Base-by-base conservation (phyloP, 2,113 vertebrate species). In the Sturnira hondurensis region DNA sequence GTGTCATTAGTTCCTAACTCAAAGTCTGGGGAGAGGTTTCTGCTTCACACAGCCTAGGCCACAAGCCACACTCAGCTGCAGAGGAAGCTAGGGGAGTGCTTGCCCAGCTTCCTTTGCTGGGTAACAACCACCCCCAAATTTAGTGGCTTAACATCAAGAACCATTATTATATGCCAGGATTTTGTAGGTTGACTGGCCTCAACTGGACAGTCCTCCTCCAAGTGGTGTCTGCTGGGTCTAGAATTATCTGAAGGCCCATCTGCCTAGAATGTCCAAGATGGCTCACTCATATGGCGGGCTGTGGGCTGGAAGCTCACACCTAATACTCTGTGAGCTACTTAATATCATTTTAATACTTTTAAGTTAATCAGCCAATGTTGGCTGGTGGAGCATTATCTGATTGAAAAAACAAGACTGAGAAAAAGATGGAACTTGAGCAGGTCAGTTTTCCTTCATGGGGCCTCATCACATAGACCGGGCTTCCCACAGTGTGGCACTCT, bases 51-150 rank as follows among this genome's bases (percentile, higher is more conserved):
- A 86, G 47, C 31, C 70, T 70, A 38, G 33, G 12, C 74, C 56
- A 65, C 36, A 45, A 56, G 36, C 2, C 86, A 71, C 5, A 50
- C n/a, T 56, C 9, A 33, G 52, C 24, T 67, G 28, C 67, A 90
- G 94, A 71, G 86, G 14, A 94, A 96, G 73, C 33, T 74, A 65
- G 36, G 33, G 86, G 95, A 95, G 9, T 47, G 65, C 20, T 45
- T 89, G 3, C 71, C 16, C 43, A 47, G 38, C 80, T 95, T 58
- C 31, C 12, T 50, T 81, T 73, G 47, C 26, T 83, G 14, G 9
- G 38, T 52, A 89, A 73, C 45, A 36, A 89, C 10, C 8, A 78
- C 22, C 13, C 26, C 11, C 16, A 68, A 83, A 41, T 16, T 73
- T 45, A 36, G 4, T 95, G 68, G 15, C 50, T 90, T 87, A 63